Percentiles rank a stretch among this genome's conserved stretches.
Conservation (phyloP, 30 jellyfish, hydroid and myxozoan genomes). For the Pelagia noctiluca region DNA sequence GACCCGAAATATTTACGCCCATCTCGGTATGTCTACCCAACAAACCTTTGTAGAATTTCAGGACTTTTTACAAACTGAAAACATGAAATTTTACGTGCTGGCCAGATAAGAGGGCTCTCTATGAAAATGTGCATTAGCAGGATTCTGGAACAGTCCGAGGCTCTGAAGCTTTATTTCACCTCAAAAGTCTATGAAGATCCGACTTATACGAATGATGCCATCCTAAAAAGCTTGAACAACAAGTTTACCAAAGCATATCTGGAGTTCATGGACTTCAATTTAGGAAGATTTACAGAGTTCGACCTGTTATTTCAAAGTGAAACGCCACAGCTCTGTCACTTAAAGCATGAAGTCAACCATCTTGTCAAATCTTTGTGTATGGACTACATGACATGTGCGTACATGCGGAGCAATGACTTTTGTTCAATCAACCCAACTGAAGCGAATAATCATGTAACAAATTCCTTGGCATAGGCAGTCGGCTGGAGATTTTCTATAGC, state of each 20-base stretch:
- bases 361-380: constrained; percentile 7
- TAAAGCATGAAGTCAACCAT: constrained; percentile 49
- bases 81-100: constrained; percentile 31
- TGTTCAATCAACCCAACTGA: constrained; percentile 11
- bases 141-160: constrained; percentile 50
- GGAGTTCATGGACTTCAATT: constrained; percentile 50
- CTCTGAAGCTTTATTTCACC: constrained; percentile 32
- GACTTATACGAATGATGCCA: constrained; percentile 51
- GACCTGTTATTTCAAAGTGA: constrained; percentile 49
- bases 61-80: constrained; percentile 37
- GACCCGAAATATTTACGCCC: constrained; percentile 38
- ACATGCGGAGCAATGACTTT: constrained; percentile 35
- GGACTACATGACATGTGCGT: constrained; percentile 18
- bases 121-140: constrained; percentile 31
- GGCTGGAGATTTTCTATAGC: no score
- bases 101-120: constrained; percentile 56
- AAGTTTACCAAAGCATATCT: constrained; percentile 44
- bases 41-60: constrained; percentile 34
- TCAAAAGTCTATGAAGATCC: constrained; percentile 55
- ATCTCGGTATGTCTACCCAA: constrained; percentile 36
- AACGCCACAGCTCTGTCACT: constrained; percentile 32
- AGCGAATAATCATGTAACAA: constrained; percentile 6
- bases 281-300: constrained; percentile 41
- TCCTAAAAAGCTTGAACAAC: constrained; percentile 46
- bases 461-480: no score